A percentile compares a stretch with the other conserved stretches of the same genome.
These are phyloP conservation scores for Cynopterus sphinx DNA, from an alignment of 2,797 vertebrate species.

Conservation along the genomic window DNA sequence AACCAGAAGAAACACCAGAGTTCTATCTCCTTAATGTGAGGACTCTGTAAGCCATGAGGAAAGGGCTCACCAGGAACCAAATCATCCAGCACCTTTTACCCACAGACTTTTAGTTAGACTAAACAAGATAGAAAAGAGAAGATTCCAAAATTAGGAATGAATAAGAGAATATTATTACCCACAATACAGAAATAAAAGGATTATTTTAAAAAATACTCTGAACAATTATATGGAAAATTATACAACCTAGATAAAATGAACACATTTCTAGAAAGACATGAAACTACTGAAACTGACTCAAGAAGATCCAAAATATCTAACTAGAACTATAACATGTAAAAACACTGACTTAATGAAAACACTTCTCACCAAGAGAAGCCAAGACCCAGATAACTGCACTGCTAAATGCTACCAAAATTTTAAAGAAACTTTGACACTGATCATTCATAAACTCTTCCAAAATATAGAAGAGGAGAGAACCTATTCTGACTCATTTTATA, in stretches of 20 bases:
- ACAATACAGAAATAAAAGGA: neutral
- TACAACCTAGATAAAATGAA: neutral
- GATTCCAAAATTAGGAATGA: neutral
- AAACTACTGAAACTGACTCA: neutral
- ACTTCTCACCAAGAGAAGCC: neutral
- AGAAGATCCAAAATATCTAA: neutral
- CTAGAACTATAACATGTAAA: neutral
- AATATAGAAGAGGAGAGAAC: neutral
- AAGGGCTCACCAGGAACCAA: neutral
- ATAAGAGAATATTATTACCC: neutral
- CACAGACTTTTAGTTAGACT: neutral
- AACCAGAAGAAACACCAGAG: neutral
- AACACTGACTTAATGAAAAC: neutral
- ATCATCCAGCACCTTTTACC: neutral
- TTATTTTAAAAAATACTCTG: neutral
- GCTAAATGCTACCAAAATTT: neutral
- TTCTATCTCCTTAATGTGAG: neutral
- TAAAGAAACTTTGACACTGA: neutral
- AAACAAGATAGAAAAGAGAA: neutral
- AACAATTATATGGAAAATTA: neutral
- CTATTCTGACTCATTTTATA: neutral
- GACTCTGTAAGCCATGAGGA: neutral
- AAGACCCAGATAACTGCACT: neutral
- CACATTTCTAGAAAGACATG: neutral
- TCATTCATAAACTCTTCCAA: constrained; percentile 5